Conservation (phyloP, 1,140 invertebrate genomes). For the Drosophila pseudoobscura region DNA sequence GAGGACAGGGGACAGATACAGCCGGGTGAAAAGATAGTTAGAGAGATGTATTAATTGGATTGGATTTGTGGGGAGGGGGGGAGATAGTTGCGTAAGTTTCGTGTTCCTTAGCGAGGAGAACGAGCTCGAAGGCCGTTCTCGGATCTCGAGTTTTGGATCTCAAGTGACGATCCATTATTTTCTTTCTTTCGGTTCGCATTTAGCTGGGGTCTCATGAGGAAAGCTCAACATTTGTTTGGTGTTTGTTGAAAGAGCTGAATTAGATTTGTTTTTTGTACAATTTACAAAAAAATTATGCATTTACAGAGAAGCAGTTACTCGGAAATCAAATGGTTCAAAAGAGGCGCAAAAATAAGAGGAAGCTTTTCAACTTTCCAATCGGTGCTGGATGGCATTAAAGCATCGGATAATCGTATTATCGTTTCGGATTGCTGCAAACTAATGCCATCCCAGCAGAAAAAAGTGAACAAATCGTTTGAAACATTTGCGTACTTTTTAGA, state of each 20-base stretch:
- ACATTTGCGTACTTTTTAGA: slow-evolving; percentile 12
- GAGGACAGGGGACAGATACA: slow-evolving; percentile 5
- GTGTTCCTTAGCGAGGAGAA: no score
- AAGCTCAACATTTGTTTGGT: slow-evolving; percentile 80
- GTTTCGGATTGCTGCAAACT: background rate
- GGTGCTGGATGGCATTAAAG: no score
- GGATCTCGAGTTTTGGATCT: no score
- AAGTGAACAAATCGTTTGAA: slow-evolving; percentile 9
- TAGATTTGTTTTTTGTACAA: slow-evolving; percentile 74
- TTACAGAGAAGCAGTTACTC: slow-evolving; percentile 26
- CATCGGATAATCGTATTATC: background rate
- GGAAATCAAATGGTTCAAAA: background rate
- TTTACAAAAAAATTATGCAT: slow-evolving; percentile 42
- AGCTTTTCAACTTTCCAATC: background rate
- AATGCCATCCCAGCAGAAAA: slow-evolving; percentile 8
- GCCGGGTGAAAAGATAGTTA: slow-evolving; percentile 2
- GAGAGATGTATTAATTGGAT: slow-evolving; percentile 12
- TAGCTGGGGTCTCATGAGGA: slow-evolving; percentile 71
- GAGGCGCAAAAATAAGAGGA: slow-evolving; percentile 18
- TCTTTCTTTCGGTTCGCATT: slow-evolving; percentile 35
- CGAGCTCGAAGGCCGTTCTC: no score
- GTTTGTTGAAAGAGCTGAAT: slow-evolving; percentile 83
- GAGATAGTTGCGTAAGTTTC: no score
- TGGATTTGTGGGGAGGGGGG: slow-evolving; percentile 7
- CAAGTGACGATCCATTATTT: slow-evolving; percentile 4